phyloP scores from a whole-genome alignment of 1,140 invertebrate species.

The Megalonaias nervosa region DNA sequence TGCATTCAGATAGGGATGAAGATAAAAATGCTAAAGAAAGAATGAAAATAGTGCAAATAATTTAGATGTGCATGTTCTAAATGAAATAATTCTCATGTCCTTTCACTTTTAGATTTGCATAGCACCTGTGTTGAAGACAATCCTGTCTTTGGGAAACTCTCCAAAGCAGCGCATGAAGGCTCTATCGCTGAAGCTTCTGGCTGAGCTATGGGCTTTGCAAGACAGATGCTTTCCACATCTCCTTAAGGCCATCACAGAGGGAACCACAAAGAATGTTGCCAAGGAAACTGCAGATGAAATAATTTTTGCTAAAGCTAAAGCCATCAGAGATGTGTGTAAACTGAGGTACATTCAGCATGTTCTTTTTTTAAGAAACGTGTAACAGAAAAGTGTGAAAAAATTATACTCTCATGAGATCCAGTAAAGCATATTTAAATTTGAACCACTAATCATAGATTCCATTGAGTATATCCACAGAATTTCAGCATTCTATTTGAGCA shows the following conservation, averaged over 20 bases:
- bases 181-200: conserved; percentile 49
- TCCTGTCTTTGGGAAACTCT: conserved; percentile 43
- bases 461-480: too few species aligned
- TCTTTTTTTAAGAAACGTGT: not conserved
- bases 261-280: not conserved
- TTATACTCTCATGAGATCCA: too few species aligned
- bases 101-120: conserved; percentile 49
- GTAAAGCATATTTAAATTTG: too few species aligned
- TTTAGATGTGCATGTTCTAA: too few species aligned
- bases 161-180: conserved; percentile 38
- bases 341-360: conserved; percentile 39
- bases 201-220: conserved; percentile 53
- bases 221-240: conserved; percentile 59
- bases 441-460: too few species aligned
- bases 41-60: too few species aligned
- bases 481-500: too few species aligned
- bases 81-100: not conserved
- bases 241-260: conserved; percentile 45
- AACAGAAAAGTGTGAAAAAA: not conserved
- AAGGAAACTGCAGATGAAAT: conserved; percentile 37
- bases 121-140: conserved; percentile 50
- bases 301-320: conserved; percentile 47
- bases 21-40: too few species aligned
- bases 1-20: too few species aligned
- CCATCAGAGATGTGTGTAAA: conserved; percentile 54